Evolutionary conservation across 2,113 vertebrate genomes (phyloP).

Genomic region (Marcusenius ussheri): DNA sequence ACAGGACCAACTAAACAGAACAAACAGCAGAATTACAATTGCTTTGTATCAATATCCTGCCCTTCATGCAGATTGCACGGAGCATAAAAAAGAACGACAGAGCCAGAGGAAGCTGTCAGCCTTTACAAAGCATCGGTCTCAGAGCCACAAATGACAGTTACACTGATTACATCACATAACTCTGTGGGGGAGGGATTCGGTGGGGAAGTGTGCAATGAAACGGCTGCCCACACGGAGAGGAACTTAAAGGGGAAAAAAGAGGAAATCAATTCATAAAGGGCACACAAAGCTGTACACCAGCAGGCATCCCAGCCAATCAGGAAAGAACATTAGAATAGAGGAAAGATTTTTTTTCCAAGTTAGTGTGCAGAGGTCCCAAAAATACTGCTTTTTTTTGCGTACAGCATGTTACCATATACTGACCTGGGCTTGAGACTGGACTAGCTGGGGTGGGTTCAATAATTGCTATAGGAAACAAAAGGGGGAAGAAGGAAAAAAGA

Average conservation of each 20-base stretch:
- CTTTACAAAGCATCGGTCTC: slow-evolving; percentile 29
- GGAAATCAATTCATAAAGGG: slow-evolving; percentile 28
- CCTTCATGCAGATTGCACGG: slow-evolving; percentile 55
- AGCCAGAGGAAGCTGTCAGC: slow-evolving; percentile 33
- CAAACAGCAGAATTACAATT: slow-evolving; percentile 42
- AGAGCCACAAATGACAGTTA: slow-evolving; percentile 52
- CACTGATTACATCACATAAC: slow-evolving; percentile 53
- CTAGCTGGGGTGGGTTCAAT: slow-evolving; percentile 97
- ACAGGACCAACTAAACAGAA: slow-evolving; percentile 37
- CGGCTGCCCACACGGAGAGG: slow-evolving; percentile 40
- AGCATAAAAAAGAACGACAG: slow-evolving; percentile 23
- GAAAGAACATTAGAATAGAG: slow-evolving; percentile 46
- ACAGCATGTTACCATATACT: slow-evolving; percentile 86
- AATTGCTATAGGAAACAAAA: slow-evolving; percentile 92
- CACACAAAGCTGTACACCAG: slow-evolving; percentile 59
- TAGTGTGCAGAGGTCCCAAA: slow-evolving; percentile 59
- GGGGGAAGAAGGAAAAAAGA: slow-evolving; percentile 68
- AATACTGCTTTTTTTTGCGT: slow-evolving; percentile 61
- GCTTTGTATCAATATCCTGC: slow-evolving; percentile 44
- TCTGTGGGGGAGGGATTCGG: slow-evolving; percentile 37
- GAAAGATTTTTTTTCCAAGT: slow-evolving; percentile 36
- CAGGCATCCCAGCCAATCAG: slow-evolving; percentile 60
- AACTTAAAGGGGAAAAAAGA: slow-evolving; percentile 36
- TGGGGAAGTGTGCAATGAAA: slow-evolving; percentile 41
- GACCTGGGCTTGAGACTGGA: slow-evolving; percentile 97